Evolutionary conservation across 1,140 invertebrate species (phyloP), one percentile per base, ranked within the genome.

Genomic region (Spodoptera litura): DNA sequence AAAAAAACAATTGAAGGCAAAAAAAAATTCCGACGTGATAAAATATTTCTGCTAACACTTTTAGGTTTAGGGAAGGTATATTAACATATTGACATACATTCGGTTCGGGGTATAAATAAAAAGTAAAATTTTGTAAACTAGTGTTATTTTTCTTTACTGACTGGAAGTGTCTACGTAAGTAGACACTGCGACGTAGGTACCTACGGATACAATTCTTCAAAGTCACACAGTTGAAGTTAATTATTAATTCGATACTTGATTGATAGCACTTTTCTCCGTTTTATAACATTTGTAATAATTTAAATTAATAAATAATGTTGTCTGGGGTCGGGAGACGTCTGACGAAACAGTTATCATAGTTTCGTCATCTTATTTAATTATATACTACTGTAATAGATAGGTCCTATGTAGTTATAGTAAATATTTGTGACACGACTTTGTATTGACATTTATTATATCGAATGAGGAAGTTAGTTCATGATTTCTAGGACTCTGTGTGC

Each of bases 331-430:
- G 2, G 35, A 31, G 31, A 31, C 31, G 31, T 31, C 61, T 83
- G 81, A 83, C 55, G 78, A 75, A 78, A 83, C 10, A 31, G 12
- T 62, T 73, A 79, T 82, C 72, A 12, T 15, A 59, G 31, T 82
- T 82, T 79, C 81, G 70, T 82, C 81, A 82, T 73, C 66, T 15
- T 35, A 44, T n/a, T n/a, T 64, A 15, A 4, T 59, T 31, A 12
- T 13, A 4, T 3, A 56, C 20, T 20, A 20, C 20, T 20, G 20
- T 20, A 20, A 20, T 20, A 20, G 20, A 20, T 20, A 20, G 20
- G 20, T 20, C 20, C 5, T n/a, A 61, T 4, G 12, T 64, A 44
- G 44, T n/a, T 15, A 15, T 64, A 44, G 61, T 64, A 64, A 64
- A 64, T 64, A 64, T 64, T 64, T 38, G 59, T 38, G 38, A 38